Evolutionary conservation across 2,113 vertebrate genomes (phyloP).

Genomic region (Tachysurus vachellii): DNA sequence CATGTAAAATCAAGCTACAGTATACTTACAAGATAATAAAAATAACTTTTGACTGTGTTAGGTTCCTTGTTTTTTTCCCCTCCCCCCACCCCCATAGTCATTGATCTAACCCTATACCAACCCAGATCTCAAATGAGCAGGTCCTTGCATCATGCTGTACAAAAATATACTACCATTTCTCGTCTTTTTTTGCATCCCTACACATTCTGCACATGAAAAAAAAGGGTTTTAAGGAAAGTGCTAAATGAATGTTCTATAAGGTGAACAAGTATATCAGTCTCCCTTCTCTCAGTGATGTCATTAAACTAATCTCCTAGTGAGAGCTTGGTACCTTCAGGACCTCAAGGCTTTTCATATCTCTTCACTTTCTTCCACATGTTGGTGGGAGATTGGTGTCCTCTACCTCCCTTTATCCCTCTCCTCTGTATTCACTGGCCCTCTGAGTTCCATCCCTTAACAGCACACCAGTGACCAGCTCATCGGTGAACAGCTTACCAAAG

Average conservation of each 20-base stretch:
- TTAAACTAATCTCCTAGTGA: slow-evolving; percentile 21
- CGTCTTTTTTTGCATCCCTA: slow-evolving; percentile 75
- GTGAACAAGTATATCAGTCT: slow-evolving; percentile 53
- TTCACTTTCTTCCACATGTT: slow-evolving; percentile 6
- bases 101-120: slow-evolving; percentile 49
- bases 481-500: neutral
- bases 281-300: slow-evolving; percentile 24
- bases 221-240: slow-evolving; percentile 68
- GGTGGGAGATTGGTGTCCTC: slow-evolving; percentile 4
- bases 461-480: slow-evolving; percentile 56
- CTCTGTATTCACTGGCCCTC: slow-evolving; percentile 68
- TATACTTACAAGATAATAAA: slow-evolving; percentile 77
- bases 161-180: slow-evolving; percentile 80
- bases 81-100: slow-evolving; percentile 45
- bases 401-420: slow-evolving; percentile 42
- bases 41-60: slow-evolving; percentile 70
- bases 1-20: slow-evolving; percentile 76
- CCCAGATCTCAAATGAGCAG: slow-evolving; percentile 55
- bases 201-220: slow-evolving; percentile 78
- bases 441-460: slow-evolving; percentile 63
- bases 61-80: slow-evolving; percentile 61
- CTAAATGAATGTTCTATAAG: slow-evolving; percentile 69
- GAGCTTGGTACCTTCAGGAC: slow-evolving; percentile 11
- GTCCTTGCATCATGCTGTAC: slow-evolving; percentile 73
- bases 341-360: neutral